These are phyloP conservation scores for Otocyon megalotis DNA, from an alignment of 2,113 vertebrate species.

Conservation along the genomic window DNA sequence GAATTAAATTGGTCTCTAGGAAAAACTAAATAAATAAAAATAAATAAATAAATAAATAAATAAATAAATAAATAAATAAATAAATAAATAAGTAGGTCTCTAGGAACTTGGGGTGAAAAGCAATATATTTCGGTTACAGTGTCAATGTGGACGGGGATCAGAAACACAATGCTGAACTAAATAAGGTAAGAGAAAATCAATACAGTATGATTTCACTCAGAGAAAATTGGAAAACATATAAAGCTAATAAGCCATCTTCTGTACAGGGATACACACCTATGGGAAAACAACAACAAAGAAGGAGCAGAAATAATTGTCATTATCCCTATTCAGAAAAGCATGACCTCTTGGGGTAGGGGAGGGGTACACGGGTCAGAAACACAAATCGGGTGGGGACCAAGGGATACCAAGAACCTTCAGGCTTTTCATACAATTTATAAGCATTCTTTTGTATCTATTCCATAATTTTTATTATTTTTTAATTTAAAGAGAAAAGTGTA, in stretches of 20 bases:
- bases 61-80: no score
- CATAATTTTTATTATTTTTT: not conserved
- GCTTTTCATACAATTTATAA: not conserved
- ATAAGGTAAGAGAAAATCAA: not conserved
- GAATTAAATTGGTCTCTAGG: not conserved
- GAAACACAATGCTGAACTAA: not conserved
- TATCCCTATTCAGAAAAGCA: not conserved
- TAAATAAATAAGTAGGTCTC: not conserved
- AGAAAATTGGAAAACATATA: not conserved
- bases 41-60: no score
- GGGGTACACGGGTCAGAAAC: not conserved
- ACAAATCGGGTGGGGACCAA: not conserved
- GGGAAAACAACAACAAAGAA: slow-evolving; percentile 18
- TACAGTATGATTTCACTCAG: not conserved
- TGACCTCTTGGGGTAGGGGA: not conserved
- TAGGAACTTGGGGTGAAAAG: not conserved
- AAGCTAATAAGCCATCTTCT: not conserved
- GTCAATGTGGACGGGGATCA: not conserved
- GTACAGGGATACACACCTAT: not conserved
- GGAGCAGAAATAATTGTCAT: not conserved
- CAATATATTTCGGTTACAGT: not conserved
- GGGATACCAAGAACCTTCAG: not conserved
- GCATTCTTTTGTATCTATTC: slow-evolving; percentile 15
- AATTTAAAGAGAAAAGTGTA: not conserved
- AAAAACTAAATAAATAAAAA: not conserved